These are phyloP conservation scores for Cheumatopsyche charites DNA, from an alignment of 1,140 invertebrate species.

Conservation along the genomic window DNA sequence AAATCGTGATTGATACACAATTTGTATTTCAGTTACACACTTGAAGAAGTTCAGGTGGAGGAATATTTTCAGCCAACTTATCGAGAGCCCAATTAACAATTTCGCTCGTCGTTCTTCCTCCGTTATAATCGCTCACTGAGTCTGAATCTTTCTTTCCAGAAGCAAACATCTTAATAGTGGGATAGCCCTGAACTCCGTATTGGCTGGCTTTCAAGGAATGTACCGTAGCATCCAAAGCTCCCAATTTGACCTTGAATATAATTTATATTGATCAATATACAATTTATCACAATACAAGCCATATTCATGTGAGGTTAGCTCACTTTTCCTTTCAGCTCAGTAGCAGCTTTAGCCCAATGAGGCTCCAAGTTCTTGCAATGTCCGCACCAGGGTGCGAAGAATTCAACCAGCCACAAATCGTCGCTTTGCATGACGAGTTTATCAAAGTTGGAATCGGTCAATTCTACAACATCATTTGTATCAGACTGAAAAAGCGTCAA, in stretches of 20 bases:
- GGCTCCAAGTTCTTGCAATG: conserved; percentile 97
- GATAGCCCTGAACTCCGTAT: conserved; percentile 90
- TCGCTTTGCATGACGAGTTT: conserved; percentile 87
- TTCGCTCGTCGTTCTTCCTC: conserved; percentile 88
- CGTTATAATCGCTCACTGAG: conserved; percentile 80
- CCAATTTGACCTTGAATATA: conserved; percentile 81
- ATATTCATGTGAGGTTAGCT: conserved; percentile 86
- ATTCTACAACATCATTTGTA: conserved; percentile 83
- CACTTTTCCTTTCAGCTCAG: conserved; percentile 90
- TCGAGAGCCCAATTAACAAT: conserved; percentile 92
- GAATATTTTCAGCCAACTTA: conserved; percentile 84
- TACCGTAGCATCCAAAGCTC: conserved; percentile 95
- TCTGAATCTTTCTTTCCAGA: conserved; percentile 77
- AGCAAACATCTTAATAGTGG: conserved; percentile 96
- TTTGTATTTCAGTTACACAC: conserved; percentile 53
- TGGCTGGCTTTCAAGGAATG: conserved; percentile 79
- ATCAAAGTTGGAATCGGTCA: conserved; percentile 95
- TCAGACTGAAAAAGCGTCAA: conserved; percentile 51
- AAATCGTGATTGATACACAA: conserved; percentile 4
- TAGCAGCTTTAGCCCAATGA: conserved; percentile 92
- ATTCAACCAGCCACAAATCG: conserved; percentile 96
- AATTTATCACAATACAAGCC: conserved; percentile 93
- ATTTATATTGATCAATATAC: conserved; percentile 66
- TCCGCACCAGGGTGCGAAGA: conserved; percentile 96
- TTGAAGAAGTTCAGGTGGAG: conserved; percentile 87